Percentiles rank a stretch among this genome's conserved stretches.
These are phyloP conservation scores for Trematomus loennbergii DNA, from an alignment of 2,113 vertebrate genomes.

Conservation along the genomic window DNA sequence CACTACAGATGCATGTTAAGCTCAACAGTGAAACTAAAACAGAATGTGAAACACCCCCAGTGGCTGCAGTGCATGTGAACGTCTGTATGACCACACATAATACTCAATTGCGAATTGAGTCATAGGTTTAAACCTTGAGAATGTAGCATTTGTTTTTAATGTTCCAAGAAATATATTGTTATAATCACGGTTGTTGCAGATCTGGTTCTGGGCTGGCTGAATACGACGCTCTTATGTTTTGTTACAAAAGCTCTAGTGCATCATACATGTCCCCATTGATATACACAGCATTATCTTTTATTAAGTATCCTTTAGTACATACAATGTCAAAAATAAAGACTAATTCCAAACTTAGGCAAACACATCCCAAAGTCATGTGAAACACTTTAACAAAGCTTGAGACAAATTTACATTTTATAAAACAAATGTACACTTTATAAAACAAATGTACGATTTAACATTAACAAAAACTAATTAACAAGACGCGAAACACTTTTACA, in stretches of 20 bases:
- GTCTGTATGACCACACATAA: conserved; percentile 16
- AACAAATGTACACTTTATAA: too few relatives aligned
- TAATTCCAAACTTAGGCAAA: neutral
- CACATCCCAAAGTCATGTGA: neutral
- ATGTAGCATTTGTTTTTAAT: neutral
- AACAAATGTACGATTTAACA: too few relatives aligned
- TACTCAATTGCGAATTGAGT: conserved; percentile 13
- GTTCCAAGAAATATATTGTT: conserved; percentile 14
- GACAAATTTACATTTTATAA: too few relatives aligned
- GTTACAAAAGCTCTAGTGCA: neutral
- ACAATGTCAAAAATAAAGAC: neutral
- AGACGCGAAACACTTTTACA: too few relatives aligned
- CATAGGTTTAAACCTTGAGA: neutral
- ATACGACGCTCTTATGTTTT: neutral
- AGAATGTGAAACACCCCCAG: conserved; percentile 39
- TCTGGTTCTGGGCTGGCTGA: conserved; percentile 69
- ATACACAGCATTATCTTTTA: neutral
- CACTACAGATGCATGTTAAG: conserved; percentile 68
- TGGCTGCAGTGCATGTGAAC: conserved; percentile 61
- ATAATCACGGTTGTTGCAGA: conserved; percentile 69
- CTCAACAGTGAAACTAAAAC: conserved; percentile 34
- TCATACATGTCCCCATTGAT: neutral
- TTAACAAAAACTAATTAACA: too few relatives aligned
- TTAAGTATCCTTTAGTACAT: neutral
- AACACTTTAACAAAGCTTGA: too few relatives aligned